Evolutionary conservation across 1,140 invertebrate genomes (phyloP).

Genomic region (Bombus confusus): DNA sequence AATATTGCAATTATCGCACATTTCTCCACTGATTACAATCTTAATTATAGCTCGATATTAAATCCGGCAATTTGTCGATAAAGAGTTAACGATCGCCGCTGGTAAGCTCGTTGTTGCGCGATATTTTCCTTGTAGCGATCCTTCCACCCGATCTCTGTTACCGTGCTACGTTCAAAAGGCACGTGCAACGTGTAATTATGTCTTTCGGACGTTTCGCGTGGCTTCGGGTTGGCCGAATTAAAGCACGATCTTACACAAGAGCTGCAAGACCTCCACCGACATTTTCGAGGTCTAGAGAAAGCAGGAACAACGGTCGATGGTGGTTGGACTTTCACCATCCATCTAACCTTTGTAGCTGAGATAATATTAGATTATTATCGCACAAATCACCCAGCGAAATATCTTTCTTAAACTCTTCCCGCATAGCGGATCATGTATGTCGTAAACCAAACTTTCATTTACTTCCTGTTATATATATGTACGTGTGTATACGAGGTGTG

Average conservation of each 20-base stretch:
- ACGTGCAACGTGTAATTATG: neutral
- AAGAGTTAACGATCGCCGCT: neutral
- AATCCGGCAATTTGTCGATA: neutral
- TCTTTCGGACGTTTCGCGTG: neutral
- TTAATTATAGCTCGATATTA: neutral
- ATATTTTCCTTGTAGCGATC: neutral
- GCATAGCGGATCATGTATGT: too few species aligned
- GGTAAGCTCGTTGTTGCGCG: neutral
- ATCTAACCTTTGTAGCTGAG: slow-evolving; percentile 34
- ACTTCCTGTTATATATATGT: too few species aligned
- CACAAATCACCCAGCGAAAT: neutral
- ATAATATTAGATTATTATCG: neutral
- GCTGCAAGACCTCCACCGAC: neutral
- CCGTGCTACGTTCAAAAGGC: neutral
- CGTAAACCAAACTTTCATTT: too few species aligned
- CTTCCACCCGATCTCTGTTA: neutral
- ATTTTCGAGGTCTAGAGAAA: slow-evolving; percentile 57
- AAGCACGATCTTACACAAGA: slow-evolving; percentile 26
- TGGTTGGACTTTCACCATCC: slow-evolving; percentile 52
- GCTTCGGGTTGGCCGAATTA: neutral
- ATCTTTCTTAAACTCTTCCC: too few species aligned
- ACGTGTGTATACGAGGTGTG: too few species aligned
- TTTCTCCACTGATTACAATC: neutral
- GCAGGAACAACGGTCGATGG: slow-evolving; percentile 25
- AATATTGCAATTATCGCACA: neutral